Conservation (phyloP, 2,797 vertebrate genomes). For the Pipistrellus kuhlii region DNA sequence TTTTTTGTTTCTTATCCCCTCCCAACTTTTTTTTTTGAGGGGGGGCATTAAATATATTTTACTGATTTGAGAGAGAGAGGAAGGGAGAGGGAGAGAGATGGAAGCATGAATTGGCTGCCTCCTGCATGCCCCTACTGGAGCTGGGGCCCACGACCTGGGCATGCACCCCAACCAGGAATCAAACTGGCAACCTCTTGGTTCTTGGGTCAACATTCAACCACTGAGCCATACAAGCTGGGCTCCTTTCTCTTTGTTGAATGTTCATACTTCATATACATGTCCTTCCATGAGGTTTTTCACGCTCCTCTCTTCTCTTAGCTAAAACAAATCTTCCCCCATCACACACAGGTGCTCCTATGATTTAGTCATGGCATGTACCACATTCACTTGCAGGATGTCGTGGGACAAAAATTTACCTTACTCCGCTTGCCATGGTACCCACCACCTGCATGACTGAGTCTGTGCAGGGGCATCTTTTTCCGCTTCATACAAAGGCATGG, state of each 20-base stretch:
- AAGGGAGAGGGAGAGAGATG: too few species aligned
- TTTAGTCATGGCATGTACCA: not conserved
- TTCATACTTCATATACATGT: not conserved
- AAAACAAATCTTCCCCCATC: not conserved
- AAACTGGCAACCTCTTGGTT: too few species aligned
- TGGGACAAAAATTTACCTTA: not conserved
- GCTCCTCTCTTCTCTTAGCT: not conserved
- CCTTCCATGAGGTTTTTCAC: not conserved
- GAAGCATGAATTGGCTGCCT: too few species aligned
- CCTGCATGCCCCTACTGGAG: too few species aligned
- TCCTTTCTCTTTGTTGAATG: too few species aligned
- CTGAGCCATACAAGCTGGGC: too few species aligned
- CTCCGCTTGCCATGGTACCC: not conserved
- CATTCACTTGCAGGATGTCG: not conserved
- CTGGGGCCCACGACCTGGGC: too few species aligned
- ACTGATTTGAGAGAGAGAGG: too few species aligned
- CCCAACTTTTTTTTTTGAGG: too few species aligned
- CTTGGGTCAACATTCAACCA: too few species aligned
- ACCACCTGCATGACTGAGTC: not conserved
- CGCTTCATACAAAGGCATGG: not conserved
- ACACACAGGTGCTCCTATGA: accelerated
- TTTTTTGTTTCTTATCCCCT: not conserved
- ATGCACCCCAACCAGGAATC: too few species aligned
- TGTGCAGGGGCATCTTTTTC: not conserved
- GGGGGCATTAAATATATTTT: too few species aligned